A percentile compares a stretch with the other conserved stretches of the same genome.
These are phyloP conservation scores for Vesta saturnalis DNA, from an alignment of 2,888 invertebrate species.

Conservation along the genomic window DNA sequence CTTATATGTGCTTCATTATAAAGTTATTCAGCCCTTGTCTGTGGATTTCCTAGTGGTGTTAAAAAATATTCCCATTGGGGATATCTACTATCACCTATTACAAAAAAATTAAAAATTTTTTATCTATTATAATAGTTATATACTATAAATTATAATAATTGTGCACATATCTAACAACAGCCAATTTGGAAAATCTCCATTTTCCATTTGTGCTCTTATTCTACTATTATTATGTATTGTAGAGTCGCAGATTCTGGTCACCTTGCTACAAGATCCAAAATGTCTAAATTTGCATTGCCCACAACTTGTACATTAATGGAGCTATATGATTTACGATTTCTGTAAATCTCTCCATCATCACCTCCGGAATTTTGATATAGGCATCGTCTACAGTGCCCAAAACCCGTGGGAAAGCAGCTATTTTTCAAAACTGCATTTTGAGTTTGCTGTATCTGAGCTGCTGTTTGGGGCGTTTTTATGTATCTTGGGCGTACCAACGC, in stretches of 20 bases:
- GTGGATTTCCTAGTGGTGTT: neutral
- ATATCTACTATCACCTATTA: slow-evolving; percentile 44
- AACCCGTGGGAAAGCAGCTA: neutral
- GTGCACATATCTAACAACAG: no score
- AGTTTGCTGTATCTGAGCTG: neutral
- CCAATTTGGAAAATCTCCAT: no score
- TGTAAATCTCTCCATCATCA: slow-evolving; percentile 43
- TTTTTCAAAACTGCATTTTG: neutral
- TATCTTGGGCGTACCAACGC: neutral
- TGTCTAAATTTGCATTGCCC: slow-evolving; percentile 39
- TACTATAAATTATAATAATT: no score
- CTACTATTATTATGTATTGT: slow-evolving; percentile 35
- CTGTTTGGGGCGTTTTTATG: no score
- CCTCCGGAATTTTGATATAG: slow-evolving; percentile 17
- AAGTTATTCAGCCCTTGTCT: neutral
- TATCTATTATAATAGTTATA: no score
- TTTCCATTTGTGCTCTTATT: slow-evolving; percentile 23
- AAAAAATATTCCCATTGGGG: slow-evolving; percentile 27
- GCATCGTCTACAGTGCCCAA: neutral
- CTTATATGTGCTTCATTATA: slow-evolving; percentile 13
- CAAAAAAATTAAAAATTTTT: no score
- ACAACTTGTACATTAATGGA: slow-evolving; percentile 47
- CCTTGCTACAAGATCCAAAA: slow-evolving; percentile 38
- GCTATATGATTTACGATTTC: slow-evolving; percentile 48
- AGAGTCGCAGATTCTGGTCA: slow-evolving; percentile 33